Percentiles rank a stretch among this genome's conserved stretches.
Conservation (phyloP, 1,140 invertebrate species). For the Brachionus rubens region DNA sequence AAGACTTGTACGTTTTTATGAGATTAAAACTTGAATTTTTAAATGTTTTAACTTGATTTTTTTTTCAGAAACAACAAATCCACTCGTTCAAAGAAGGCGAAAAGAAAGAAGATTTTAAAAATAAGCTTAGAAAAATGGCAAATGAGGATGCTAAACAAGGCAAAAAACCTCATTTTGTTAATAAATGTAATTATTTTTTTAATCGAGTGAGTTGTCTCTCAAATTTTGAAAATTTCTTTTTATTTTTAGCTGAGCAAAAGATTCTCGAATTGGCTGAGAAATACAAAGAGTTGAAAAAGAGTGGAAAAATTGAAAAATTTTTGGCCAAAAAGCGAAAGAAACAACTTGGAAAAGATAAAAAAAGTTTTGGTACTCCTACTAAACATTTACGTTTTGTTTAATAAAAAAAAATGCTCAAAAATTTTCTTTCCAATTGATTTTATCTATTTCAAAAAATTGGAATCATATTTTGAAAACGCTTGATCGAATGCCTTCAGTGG, state of each 20-base stretch:
- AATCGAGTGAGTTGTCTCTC: background rate
- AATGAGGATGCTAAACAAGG: slow-evolving; percentile 66
- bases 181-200: slow-evolving; percentile 70
- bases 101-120: slow-evolving; percentile 62
- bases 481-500: too few relatives aligned
- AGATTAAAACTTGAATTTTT: too few relatives aligned
- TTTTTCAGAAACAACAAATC: slow-evolving; percentile 67
- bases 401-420: background rate
- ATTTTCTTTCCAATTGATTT: background rate
- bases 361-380: background rate
- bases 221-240: slow-evolving; percentile 51
- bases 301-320: slow-evolving; percentile 71
- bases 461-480: too few relatives aligned
- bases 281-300: slow-evolving; percentile 70
- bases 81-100: slow-evolving; percentile 65
- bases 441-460: too few relatives aligned
- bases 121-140: slow-evolving; percentile 64
- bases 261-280: slow-evolving; percentile 68
- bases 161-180: slow-evolving; percentile 69
- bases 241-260: slow-evolving; percentile 67
- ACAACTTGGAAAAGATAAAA: slow-evolving; percentile 58
- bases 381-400: slow-evolving; percentile 44
- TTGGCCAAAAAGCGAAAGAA: slow-evolving; percentile 72
- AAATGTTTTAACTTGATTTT: slow-evolving; percentile 51
- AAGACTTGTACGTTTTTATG: slow-evolving; percentile 63